Evolutionary conservation across 1,140 invertebrate genomes (phyloP).

Genomic region (Bombus pascuorum): DNA sequence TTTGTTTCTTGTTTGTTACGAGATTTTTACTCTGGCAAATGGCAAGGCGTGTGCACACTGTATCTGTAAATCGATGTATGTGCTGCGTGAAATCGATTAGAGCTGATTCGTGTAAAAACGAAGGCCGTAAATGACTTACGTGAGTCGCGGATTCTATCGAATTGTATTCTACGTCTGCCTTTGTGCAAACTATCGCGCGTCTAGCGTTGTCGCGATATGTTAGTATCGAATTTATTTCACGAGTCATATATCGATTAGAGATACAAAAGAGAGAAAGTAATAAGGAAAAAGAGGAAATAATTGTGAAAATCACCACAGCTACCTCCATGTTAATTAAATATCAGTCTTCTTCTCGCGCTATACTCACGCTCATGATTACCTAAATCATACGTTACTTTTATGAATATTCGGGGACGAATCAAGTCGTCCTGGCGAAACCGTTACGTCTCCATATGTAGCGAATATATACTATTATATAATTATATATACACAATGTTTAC

Average conservation of each 20-base stretch:
- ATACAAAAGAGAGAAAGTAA: constrained; percentile 3
- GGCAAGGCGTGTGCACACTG: constrained; percentile 44
- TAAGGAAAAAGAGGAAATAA: constrained; percentile 51
- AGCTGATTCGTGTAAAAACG: neutral
- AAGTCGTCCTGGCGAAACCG: neutral
- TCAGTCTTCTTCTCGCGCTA: constrained; percentile 69
- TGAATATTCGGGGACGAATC: constrained; percentile 36
- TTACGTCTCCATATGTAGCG: constrained; percentile 34
- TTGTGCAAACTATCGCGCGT: neutral
- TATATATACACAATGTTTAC: constrained; percentile 68
- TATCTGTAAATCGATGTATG: neutral
- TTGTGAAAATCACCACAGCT: constrained; percentile 78
- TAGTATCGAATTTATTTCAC: neutral
- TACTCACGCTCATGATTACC: constrained; percentile 61
- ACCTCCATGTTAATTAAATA: constrained; percentile 76
- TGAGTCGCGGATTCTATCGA: neutral
- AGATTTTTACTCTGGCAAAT: constrained; percentile 73
- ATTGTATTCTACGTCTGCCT: neutral
- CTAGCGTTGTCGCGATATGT: too few species aligned
- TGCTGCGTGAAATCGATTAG: neutral
- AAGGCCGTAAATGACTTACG: neutral
- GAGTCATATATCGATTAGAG: neutral
- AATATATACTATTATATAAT: constrained; percentile 64
- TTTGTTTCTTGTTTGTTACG: constrained; percentile 78
- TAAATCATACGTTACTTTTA: constrained; percentile 69